These are phyloP conservation scores for Callyntrura guangdongensis DNA, from an alignment of 2,888 invertebrate genomes.

Conservation along the genomic window DNA sequence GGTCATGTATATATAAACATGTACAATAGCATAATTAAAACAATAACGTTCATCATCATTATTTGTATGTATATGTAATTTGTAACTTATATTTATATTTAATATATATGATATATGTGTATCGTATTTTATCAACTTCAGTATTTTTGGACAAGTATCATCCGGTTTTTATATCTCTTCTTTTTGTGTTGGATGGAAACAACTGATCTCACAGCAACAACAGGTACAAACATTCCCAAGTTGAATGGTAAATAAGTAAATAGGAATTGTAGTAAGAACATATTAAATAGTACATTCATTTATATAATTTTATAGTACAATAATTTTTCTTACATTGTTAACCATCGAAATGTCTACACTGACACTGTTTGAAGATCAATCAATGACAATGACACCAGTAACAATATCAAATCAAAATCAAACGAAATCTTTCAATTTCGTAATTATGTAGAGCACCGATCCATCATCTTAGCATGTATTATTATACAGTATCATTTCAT, in stretches of 20 bases:
- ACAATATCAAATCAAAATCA: constrained; percentile 26
- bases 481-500: neutral
- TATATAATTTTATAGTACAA: constrained; percentile 6
- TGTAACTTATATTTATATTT: neutral
- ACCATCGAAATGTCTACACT: constrained; percentile 15
- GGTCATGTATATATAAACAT: constrained; percentile 47
- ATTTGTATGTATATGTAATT: neutral
- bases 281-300: constrained; percentile 15
- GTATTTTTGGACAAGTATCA: constrained; percentile 57
- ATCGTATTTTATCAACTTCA: constrained; percentile 44
- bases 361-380: constrained; percentile 47
- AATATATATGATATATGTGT: constrained; percentile 9
- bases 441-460: constrained; percentile 42
- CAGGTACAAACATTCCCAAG: constrained; percentile 76
- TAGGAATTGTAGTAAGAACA: constrained; percentile 4
- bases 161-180: constrained; percentile 57
- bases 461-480: constrained; percentile 9
- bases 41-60: constrained; percentile 37
- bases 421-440: neutral
- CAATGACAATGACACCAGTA: neutral
- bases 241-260: constrained; percentile 44
- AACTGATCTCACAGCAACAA: constrained; percentile 71
- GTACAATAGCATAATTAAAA: neutral
- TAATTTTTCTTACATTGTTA: constrained; percentile 15
- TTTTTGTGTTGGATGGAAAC: constrained; percentile 67